Conservation (phyloP, 2,888 invertebrate genomes). For the Glaucopsyche alexis region DNA sequence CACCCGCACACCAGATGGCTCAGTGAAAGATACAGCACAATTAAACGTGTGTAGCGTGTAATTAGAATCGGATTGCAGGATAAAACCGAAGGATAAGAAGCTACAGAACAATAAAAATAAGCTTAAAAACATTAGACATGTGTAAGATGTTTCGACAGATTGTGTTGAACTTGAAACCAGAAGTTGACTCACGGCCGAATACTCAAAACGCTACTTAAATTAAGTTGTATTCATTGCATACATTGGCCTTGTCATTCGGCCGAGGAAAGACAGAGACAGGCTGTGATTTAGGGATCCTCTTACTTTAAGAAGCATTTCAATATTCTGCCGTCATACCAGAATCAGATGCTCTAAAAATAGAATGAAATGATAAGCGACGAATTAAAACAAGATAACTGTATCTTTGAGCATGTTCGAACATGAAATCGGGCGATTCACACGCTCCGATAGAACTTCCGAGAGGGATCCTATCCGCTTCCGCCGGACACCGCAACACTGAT, state of each 20-base stretch:
- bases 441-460: slow-evolving; percentile 61
- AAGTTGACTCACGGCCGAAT: background rate
- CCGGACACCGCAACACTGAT: slow-evolving; percentile 62
- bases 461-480: slow-evolving; percentile 63
- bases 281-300: too few species aligned
- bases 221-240: too few species aligned
- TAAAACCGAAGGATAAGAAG: background rate
- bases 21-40: slow-evolving; percentile 13
- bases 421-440: slow-evolving; percentile 59
- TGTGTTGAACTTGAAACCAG: background rate
- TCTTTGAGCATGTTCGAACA: slow-evolving; percentile 16
- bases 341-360: background rate
- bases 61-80: slow-evolving; percentile 1
- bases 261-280: too few species aligned
- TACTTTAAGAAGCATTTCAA: too few species aligned
- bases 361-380: background rate
- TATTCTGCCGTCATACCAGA: too few species aligned
- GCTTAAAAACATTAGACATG: background rate
- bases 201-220: too few species aligned
- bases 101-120: background rate
- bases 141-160: background rate
- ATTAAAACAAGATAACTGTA: background rate
- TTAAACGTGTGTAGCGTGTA: slow-evolving; percentile 8
- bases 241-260: too few species aligned
- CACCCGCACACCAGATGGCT: slow-evolving; percentile 60